These are phyloP conservation scores for Kradibia gibbosae DNA, from an alignment of 1,140 invertebrate genomes.

Conservation along the genomic window DNA sequence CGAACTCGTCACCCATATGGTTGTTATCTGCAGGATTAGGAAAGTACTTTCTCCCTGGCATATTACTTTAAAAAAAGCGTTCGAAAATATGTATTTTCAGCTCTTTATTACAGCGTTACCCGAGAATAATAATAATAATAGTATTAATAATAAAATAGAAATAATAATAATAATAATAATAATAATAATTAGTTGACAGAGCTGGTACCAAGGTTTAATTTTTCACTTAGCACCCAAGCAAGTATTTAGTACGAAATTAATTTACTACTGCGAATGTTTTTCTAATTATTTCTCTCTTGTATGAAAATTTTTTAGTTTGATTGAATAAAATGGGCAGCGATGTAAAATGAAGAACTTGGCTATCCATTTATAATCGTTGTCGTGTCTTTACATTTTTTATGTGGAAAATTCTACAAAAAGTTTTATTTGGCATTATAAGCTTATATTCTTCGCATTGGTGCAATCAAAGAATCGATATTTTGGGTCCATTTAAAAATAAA, in stretches of 20 bases:
- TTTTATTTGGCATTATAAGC: constrained; percentile 25
- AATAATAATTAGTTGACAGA: constrained; percentile 40
- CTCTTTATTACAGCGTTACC: neutral
- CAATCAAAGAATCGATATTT: neutral
- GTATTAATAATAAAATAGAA: constrained; percentile 18
- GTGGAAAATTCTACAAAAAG: constrained; percentile 24
- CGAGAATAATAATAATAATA: constrained; percentile 28
- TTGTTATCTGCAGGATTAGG: neutral
- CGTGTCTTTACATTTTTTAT: constrained; percentile 26
- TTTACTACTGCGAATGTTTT: constrained; percentile 2
- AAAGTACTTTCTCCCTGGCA: neutral
- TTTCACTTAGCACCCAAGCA: neutral
- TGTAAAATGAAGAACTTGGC: constrained; percentile 43
- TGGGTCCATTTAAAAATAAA: neutral
- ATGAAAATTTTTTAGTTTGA: constrained; percentile 35
- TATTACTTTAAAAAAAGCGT: neutral
- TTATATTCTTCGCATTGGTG: neutral
- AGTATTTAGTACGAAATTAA: constrained; percentile 24
- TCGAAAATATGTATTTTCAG: neutral
- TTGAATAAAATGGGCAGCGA: constrained; percentile 46
- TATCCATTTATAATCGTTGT: constrained; percentile 52
- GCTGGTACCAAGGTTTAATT: constrained; percentile 42
- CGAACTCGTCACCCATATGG: neutral
- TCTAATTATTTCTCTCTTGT: neutral
- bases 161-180: constrained; percentile 21